phyloP scores from a whole-genome alignment of 2,888 invertebrate genomes.

The Pyrochroa serraticornis region DNA sequence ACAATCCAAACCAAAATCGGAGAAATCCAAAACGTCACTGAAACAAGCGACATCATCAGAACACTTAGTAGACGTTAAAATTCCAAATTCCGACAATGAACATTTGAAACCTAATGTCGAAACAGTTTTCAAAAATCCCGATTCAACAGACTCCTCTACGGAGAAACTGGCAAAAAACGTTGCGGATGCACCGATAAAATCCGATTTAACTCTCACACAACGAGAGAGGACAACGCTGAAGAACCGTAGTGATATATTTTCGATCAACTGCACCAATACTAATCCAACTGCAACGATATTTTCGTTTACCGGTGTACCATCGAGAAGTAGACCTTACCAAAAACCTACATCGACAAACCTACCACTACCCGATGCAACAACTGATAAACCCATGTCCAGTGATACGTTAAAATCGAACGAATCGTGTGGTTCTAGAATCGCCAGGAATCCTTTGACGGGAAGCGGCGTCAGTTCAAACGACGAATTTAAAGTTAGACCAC shows the following conservation, averaged over 20 bases:
- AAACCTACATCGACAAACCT: slow-evolving; percentile 6
- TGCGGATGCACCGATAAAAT: neutral
- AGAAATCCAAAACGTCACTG: neutral
- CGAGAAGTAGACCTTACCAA: slow-evolving; percentile 9
- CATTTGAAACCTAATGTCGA: slow-evolving; percentile 27
- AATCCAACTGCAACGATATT: slow-evolving; percentile 27
- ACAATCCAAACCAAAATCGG: neutral
- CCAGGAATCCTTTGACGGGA: slow-evolving; percentile 54
- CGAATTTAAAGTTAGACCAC: slow-evolving; percentile 43
- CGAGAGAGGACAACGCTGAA: neutral
- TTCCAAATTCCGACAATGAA: neutral
- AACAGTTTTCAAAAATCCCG: slow-evolving; percentile 37
- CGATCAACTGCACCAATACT: slow-evolving; percentile 30
- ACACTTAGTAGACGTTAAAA: slow-evolving; percentile 21
- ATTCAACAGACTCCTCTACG: neutral
- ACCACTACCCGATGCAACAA: neutral
- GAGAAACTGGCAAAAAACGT: neutral
- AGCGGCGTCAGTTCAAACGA: slow-evolving; percentile 49
- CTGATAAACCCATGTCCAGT: slow-evolving; percentile 2
- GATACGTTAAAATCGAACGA: neutral
- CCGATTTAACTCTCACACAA: neutral
- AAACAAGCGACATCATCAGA: slow-evolving; percentile 26
- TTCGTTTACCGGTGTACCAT: slow-evolving; percentile 28
- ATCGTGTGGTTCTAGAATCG: neutral
- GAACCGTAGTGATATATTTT: slow-evolving; percentile 47